These are phyloP conservation scores for Rhagonycha lutea DNA, from an alignment of 2,888 invertebrate species.

Conservation along the genomic window DNA sequence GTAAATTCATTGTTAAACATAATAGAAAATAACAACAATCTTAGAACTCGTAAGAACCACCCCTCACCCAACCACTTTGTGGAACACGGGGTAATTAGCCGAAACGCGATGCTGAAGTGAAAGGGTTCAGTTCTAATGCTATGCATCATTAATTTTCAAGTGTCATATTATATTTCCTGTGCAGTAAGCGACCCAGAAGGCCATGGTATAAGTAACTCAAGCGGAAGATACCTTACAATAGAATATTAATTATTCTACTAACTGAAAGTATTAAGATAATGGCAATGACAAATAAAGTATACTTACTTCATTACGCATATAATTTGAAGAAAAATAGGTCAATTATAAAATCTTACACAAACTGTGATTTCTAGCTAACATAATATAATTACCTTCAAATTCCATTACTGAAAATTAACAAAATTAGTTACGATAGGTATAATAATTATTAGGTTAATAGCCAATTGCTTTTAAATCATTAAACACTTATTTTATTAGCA, in stretches of 20 bases:
- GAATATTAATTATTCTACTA: conserved; percentile 20
- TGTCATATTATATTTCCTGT: conserved; percentile 41
- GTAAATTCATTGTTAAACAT: conserved; percentile 1
- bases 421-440: neutral
- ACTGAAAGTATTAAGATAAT: conserved; percentile 11
- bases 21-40: conserved; percentile 32
- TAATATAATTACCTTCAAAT: neutral
- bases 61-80: conserved; percentile 29
- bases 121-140: conserved; percentile 36
- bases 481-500: neutral
- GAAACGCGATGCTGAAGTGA: conserved; percentile 36
- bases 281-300: conserved; percentile 9
- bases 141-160: conserved; percentile 41
- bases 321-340: neutral
- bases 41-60: conserved; percentile 35
- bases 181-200: conserved; percentile 20
- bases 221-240: conserved; percentile 17
- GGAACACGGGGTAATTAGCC: conserved; percentile 42
- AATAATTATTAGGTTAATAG: neutral
- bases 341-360: neutral
- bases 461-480: neutral
- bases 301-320: neutral
- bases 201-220: conserved; percentile 23
- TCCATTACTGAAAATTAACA: neutral
- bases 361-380: neutral